Conservation (phyloP, 1,140 invertebrate genomes). For the Gonioctena quinquepunctata region DNA sequence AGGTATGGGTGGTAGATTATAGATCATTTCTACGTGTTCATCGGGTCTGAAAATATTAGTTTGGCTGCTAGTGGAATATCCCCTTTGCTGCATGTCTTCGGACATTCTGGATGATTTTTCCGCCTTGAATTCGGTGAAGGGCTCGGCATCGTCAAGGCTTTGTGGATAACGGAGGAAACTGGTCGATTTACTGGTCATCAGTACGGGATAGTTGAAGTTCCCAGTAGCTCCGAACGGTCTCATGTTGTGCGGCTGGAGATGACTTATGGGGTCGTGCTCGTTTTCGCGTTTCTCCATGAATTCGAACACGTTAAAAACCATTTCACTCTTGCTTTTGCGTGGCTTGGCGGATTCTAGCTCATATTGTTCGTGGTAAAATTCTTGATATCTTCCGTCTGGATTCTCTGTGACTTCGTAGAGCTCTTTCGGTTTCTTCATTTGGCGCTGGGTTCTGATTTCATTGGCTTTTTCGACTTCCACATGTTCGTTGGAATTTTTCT, state of each 20-base stretch:
- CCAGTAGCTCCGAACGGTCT: constrained; percentile 28
- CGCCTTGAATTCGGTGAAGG: background rate
- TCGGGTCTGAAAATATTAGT: background rate
- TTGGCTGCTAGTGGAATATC: background rate
- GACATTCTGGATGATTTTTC: background rate
- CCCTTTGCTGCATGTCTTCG: background rate
- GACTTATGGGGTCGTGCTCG: background rate
- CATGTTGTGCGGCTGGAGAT: constrained; percentile 28
- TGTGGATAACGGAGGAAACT: background rate
- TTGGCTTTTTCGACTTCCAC: background rate
- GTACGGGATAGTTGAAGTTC: background rate
- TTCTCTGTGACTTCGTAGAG: too few relatives aligned
- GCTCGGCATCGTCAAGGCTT: background rate
- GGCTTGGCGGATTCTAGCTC: constrained; percentile 27
- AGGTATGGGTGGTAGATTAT: background rate
- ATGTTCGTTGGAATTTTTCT: background rate
- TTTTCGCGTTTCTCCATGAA: constrained; percentile 8
- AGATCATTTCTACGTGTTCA: background rate
- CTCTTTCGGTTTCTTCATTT: background rate
- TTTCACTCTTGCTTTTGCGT: constrained; percentile 9
- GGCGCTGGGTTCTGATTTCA: background rate
- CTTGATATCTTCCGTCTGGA: too few relatives aligned
- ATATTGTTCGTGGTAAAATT: too few relatives aligned
- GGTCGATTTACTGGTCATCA: background rate
- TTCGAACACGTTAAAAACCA: constrained; percentile 6